A percentile compares a stretch with the other conserved stretches of the same genome.
These are phyloP conservation scores for Lapara coniferarum DNA, from an alignment of 2,888 invertebrate genomes.

Conservation along the genomic window DNA sequence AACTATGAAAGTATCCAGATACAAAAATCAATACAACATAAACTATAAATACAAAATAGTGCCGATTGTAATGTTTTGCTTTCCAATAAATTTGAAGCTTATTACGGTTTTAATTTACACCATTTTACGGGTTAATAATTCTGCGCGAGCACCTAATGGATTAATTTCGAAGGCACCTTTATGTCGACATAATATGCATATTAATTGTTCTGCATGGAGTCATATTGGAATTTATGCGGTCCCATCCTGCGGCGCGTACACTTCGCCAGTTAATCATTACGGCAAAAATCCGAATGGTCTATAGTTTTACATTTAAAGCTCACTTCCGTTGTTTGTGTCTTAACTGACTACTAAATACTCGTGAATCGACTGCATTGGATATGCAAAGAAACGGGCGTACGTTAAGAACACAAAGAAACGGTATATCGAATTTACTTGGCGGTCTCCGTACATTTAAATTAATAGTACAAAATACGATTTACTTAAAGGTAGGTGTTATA, in stretches of 20 bases:
- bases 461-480: neutral
- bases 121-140: conserved; percentile 6
- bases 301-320: conserved; percentile 64
- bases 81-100: conserved; percentile 12
- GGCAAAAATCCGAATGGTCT: conserved; percentile 13
- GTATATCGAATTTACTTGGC: conserved; percentile 33
- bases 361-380: conserved; percentile 61
- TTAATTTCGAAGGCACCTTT: conserved; percentile 22
- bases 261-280: conserved; percentile 15
- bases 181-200: conserved; percentile 23
- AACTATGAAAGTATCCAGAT: neutral
- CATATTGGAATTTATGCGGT: conserved; percentile 20
- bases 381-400: conserved; percentile 56
- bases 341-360: conserved; percentile 61
- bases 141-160: conserved; percentile 13
- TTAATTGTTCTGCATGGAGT: conserved; percentile 22
- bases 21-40: neutral
- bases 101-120: conserved; percentile 20
- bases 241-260: conserved; percentile 15
- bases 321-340: conserved; percentile 61
- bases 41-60: too few relatives aligned
- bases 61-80: conserved; percentile 15
- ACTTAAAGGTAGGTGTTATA: too few relatives aligned
- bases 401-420: conserved; percentile 45
- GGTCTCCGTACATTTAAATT: conserved; percentile 6